Conservation (phyloP, 2,888 invertebrate genomes). For the Chrysolina haemoptera region DNA sequence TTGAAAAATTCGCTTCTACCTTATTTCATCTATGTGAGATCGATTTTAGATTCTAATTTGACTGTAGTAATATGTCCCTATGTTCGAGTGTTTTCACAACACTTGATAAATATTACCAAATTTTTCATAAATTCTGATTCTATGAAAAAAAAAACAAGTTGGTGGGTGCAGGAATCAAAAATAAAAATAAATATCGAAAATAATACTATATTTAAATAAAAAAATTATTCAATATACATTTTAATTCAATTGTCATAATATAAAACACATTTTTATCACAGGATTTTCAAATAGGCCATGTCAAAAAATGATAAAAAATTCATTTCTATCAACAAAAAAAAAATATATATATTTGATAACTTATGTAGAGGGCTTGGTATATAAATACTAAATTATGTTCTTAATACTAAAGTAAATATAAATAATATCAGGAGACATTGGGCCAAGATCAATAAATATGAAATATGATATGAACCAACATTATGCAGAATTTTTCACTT, state of each 20-base stretch:
- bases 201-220: not conserved
- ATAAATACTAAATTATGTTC: not conserved
- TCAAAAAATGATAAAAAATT: not conserved
- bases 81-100: too few species aligned
- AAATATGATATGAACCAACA: not conserved
- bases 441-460: too few species aligned
- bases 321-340: not conserved
- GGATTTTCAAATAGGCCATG: not conserved
- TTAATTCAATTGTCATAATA: not conserved
- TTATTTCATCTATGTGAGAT: too few species aligned
- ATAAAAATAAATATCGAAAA: not conserved
- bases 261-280: slow-evolving; percentile 6
- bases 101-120: too few species aligned
- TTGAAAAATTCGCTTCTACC: too few species aligned
- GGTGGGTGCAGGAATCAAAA: not conserved
- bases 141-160: not conserved
- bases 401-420: not conserved
- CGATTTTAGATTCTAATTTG: too few species aligned
- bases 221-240: not conserved
- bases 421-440: not conserved
- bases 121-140: too few species aligned
- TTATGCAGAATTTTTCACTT: not conserved
- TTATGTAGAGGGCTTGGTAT: too few species aligned
- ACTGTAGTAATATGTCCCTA: too few species aligned
- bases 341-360: not conserved